A percentile compares a stretch with the other conserved stretches of the same genome.
Conservation (phyloP, 2,888 invertebrate species). For the Dolichopus griseipennis region DNA sequence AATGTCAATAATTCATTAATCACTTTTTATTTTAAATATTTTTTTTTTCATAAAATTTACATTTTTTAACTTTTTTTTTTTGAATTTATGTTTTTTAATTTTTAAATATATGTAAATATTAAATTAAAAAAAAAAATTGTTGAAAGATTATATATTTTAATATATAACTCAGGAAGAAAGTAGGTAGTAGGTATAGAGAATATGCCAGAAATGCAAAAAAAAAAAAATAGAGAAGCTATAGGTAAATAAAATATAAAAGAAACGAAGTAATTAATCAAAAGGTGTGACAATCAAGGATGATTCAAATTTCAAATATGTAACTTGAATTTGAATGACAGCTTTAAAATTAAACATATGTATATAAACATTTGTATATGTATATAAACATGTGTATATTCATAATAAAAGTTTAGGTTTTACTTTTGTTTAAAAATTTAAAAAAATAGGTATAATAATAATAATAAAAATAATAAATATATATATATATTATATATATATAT, state of each 20-base stretch:
- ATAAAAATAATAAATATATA: too few species aligned
- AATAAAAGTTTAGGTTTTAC: not conserved
- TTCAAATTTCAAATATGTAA: too few species aligned
- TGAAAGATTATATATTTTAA: not conserved
- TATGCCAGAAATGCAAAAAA: not conserved
- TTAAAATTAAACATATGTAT: too few species aligned
- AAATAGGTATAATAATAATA: too few species aligned
- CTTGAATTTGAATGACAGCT: conserved; percentile 5
- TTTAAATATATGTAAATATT: not conserved
- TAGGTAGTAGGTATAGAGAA: not conserved
- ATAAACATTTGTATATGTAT: too few species aligned
- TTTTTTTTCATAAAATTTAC: too few species aligned
- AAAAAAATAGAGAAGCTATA: too few species aligned
- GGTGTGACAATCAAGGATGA: conserved; percentile 12
- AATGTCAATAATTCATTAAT: conserved; percentile 1
- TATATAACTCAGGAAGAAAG: not conserved
- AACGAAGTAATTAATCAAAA: conserved; percentile 11
- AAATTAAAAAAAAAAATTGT: not conserved
- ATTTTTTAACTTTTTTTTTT: too few species aligned
- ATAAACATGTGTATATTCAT: too few species aligned
- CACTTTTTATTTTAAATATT: not conserved
- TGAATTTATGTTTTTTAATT: too few species aligned
- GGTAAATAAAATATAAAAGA: not conserved
- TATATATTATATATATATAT: too few species aligned
- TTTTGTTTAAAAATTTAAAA: too few species aligned